Evolutionary conservation across 2,797 vertebrate genomes (phyloP), one percentile per base, ranked within the genome.

Genomic region (Cichlasoma orientale): DNA sequence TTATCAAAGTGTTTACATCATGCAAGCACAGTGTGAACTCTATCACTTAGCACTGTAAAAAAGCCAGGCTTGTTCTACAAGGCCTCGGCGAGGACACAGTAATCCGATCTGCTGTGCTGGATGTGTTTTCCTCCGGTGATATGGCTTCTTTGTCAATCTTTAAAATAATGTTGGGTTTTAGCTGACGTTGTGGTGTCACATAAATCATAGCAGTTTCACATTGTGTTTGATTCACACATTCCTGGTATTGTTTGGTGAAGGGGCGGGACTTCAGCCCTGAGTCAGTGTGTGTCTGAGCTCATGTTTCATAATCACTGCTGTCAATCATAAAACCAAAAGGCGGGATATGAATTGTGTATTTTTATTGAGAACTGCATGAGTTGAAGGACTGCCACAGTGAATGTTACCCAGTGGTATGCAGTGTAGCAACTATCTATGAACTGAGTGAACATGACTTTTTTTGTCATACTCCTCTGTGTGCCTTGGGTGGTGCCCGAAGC

Each of bases 401-500:
- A 72, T 75, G 44, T 7, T 57, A 27, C 14, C 14, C 54, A 8
- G 4, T 73, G 83, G 82, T 84, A 89, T 92, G 86, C 70, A 5
- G 87, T 82, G 75, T 59, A 53, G 74, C 88, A 86, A 86, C 85
- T 80, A 78, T 77, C 56, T 58, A 44, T 72, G 31, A 75, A 72
- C 61, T 14, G n/a, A 19, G 71, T 63, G 41, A 82, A 77, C 80
- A 84, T 71, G 50, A 12, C 81, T 79, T 82, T 78, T 4, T 88
- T 77, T 31, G 63, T 84, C 16, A 8, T 82, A 54, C 78, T 79
- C 78, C 69, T 85, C 82, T 89, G 82, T 92, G 80, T 92, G 87
- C 74, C 25, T 63, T 90, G 87, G 93, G 94, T 86, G 89, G 63
- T 79, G 89, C 82, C 89, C 75, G 16, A 56, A 75, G 73, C 56